A percentile compares a stretch with the other conserved stretches of the same genome.
Conservation (phyloP, 2,113 vertebrate genomes). For the Engraulis encrasicolus region DNA sequence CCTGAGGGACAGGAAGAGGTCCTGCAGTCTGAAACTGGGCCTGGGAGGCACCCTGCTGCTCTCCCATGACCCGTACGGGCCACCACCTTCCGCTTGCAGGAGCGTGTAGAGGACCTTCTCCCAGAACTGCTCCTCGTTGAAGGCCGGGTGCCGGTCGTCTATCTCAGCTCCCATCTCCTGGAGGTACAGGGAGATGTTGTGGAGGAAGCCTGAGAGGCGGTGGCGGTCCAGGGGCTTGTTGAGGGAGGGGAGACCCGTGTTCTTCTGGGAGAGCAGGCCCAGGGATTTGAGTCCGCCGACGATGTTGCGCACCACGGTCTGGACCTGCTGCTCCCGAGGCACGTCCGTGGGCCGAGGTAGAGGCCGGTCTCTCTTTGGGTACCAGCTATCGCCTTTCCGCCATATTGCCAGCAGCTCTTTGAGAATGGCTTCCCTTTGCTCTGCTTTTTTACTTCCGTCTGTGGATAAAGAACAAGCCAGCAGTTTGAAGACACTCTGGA, state of each 20-base stretch:
- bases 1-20: conserved; percentile 84
- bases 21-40: conserved; percentile 79
- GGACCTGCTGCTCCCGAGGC: conserved; percentile 54
- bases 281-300: conserved; percentile 73
- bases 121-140: conserved; percentile 73
- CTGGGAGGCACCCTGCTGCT: conserved; percentile 67
- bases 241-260: conserved; percentile 57
- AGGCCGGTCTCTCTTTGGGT: conserved; percentile 45
- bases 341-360: conserved; percentile 38
- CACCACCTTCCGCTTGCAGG: conserved; percentile 69
- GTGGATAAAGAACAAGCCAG: conserved; percentile 27
- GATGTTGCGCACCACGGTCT: conserved; percentile 69
- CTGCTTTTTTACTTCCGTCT: conserved; percentile 55
- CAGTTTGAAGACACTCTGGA: not conserved
- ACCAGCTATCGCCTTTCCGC: conserved; percentile 60
- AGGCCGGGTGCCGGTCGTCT: conserved; percentile 56
- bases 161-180: conserved; percentile 80
- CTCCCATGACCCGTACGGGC: conserved; percentile 67
- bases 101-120: conserved; percentile 75
- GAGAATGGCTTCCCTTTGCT: conserved; percentile 61
- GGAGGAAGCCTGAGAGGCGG: conserved; percentile 81
- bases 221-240: conserved; percentile 70
- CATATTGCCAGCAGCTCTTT: conserved; percentile 72
- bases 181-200: conserved; percentile 85
- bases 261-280: conserved; percentile 66